phyloP scores from a whole-genome alignment of 2,888 invertebrate species.

The Euzophera pinguis region DNA sequence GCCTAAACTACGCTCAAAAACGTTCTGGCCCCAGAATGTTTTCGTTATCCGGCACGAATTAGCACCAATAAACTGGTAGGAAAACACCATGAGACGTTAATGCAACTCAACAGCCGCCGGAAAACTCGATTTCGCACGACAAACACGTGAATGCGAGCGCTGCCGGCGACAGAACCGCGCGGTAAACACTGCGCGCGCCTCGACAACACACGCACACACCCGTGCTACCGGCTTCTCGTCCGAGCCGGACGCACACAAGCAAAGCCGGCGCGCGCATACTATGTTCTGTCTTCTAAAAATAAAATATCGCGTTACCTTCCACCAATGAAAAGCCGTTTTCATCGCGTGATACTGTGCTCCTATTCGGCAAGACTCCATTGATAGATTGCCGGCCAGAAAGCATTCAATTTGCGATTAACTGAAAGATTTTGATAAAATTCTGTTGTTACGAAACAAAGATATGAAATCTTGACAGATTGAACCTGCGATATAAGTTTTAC shows the following conservation, averaged over 20 bases:
- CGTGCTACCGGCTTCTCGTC: conserved; percentile 37
- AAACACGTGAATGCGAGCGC: conserved; percentile 82
- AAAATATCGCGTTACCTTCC: conserved; percentile 60
- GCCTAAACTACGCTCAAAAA: conserved; percentile 53
- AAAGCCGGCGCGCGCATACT: conserved; percentile 56
- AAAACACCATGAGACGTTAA: conserved; percentile 65
- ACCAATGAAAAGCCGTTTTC: conserved; percentile 48
- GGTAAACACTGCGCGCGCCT: conserved; percentile 75
- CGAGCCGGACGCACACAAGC: conserved; percentile 37
- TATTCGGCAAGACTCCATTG: conserved; percentile 65
- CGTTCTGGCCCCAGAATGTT: conserved; percentile 44
- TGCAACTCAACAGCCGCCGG: conserved; percentile 59
- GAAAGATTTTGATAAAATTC: conserved; percentile 72
- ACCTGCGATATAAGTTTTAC: conserved; percentile 37
- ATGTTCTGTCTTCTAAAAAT: conserved; percentile 57
- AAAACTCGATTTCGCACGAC: conserved; percentile 61
- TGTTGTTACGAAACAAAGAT: conserved; percentile 41
- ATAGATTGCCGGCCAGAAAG: conserved; percentile 64
- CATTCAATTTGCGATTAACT: conserved; percentile 73
- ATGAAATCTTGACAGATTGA: conserved; percentile 57
- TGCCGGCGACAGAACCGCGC: conserved; percentile 75
- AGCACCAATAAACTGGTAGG: conserved; percentile 61
- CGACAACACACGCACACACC: conserved; percentile 69
- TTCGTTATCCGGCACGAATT: conserved; percentile 55
- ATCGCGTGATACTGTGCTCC: conserved; percentile 53